Percentiles rank a stretch among this genome's conserved stretches.
phyloP scores from a whole-genome alignment of 2,888 invertebrate species.

The Mythimna ferrago region DNA sequence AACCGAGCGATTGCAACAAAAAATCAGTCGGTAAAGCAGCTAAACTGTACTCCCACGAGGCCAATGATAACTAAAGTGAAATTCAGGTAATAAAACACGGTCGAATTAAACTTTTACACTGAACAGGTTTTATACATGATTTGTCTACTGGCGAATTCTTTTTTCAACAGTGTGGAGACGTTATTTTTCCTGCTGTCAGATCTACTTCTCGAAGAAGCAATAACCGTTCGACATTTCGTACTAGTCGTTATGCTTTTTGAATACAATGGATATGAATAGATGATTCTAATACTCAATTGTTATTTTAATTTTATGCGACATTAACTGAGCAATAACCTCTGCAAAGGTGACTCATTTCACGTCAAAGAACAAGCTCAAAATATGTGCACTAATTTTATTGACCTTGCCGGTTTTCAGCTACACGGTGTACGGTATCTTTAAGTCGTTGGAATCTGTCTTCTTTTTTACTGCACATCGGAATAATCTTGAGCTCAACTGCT shows the following conservation, averaged over 20 bases:
- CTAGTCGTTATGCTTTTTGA: slow-evolving; percentile 46
- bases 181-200: slow-evolving; percentile 10
- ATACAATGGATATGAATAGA: slow-evolving; percentile 62
- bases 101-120: slow-evolving; percentile 22
- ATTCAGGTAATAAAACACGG: slow-evolving; percentile 43
- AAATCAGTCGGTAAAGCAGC: slow-evolving; percentile 66
- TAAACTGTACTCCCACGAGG: slow-evolving; percentile 44
- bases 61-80: slow-evolving; percentile 52
- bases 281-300: slow-evolving; percentile 57
- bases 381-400: slow-evolving; percentile 75
- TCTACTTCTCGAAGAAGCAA: slow-evolving; percentile 31
- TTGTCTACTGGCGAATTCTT: neutral
- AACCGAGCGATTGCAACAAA: slow-evolving; percentile 64
- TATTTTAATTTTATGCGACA: slow-evolving; percentile 65
- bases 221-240: slow-evolving; percentile 28
- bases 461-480: slow-evolving; percentile 25
- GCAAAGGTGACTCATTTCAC: slow-evolving; percentile 64
- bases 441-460: slow-evolving; percentile 16
- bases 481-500: slow-evolving; percentile 21
- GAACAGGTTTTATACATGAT: slow-evolving; percentile 10
- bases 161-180: neutral
- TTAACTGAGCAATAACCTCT: slow-evolving; percentile 67
- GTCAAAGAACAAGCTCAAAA: slow-evolving; percentile 55
- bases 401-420: slow-evolving; percentile 72
- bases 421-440: slow-evolving; percentile 25